Conservation (phyloP, 2,797 vertebrate genomes). For the Schizopygopsis malacanthus region DNA sequence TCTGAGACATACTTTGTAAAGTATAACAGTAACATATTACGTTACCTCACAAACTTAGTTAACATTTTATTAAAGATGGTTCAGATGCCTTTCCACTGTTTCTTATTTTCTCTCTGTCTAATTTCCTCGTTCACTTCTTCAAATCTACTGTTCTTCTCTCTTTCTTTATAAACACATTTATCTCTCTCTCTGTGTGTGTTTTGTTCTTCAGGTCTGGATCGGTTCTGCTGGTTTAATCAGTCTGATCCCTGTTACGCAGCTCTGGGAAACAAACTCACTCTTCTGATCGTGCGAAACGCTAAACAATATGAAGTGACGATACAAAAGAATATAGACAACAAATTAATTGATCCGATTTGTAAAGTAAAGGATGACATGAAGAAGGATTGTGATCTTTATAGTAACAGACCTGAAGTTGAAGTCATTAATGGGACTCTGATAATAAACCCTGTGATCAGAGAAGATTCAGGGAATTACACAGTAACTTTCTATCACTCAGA, state of each 20-base stretch:
- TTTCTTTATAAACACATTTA: too few relatives aligned
- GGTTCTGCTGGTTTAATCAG: neutral
- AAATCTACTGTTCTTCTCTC: too few relatives aligned
- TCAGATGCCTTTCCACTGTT: too few relatives aligned
- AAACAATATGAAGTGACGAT: accelerated
- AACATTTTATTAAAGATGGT: too few relatives aligned
- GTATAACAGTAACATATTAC: neutral
- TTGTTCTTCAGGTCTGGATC: neutral
- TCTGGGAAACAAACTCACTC: constrained; percentile 12
- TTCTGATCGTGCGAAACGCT: neutral
- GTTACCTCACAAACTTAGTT: too few relatives aligned
- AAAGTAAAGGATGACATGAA: neutral
- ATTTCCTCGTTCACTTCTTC: too few relatives aligned
- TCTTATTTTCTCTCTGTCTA: too few relatives aligned
- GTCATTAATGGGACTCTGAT: constrained; percentile 9
- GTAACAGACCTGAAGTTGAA: neutral
- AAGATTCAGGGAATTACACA: constrained; percentile 29
- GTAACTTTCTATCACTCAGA: accelerated
- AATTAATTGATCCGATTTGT: accelerated
- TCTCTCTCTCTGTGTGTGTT: neutral
- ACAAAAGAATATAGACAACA: neutral
- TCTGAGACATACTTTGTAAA: neutral
- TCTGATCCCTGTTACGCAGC: neutral
- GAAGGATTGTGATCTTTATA: accelerated
- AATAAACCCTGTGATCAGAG: neutral